A percentile compares a stretch with the other conserved stretches of the same genome.
Evolutionary conservation across 2,797 vertebrate species (phyloP).

Genomic region (Hydrocynus forskahlii): DNA sequence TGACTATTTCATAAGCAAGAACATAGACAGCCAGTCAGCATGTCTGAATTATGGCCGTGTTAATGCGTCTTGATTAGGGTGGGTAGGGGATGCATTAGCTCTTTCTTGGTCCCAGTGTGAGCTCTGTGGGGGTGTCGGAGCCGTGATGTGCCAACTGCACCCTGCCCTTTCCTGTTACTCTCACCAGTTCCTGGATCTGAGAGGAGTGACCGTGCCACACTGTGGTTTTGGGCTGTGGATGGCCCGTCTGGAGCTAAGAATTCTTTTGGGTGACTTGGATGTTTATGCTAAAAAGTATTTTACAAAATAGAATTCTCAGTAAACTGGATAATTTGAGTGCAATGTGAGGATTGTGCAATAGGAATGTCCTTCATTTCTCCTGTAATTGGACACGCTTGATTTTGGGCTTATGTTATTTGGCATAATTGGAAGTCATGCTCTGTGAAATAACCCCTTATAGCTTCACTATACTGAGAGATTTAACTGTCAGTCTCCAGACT

Average conservation of each 20-base stretch:
- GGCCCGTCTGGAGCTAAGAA: conserved; percentile 53
- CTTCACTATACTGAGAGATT: not conserved
- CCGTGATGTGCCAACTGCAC: conserved; percentile 55
- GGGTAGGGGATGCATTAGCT: not conserved
- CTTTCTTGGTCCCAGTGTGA: conserved; percentile 24
- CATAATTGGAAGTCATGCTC: not conserved
- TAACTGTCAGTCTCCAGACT: not conserved
- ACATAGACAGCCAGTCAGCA: not conserved
- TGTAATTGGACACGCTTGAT: not conserved
- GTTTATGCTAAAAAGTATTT: conserved; percentile 40
- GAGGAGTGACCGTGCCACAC: conserved; percentile 53
- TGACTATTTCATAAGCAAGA: not conserved
- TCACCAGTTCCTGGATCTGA: conserved; percentile 60
- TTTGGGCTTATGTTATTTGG: not conserved
- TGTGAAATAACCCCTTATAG: not conserved
- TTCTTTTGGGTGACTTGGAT: conserved; percentile 49
- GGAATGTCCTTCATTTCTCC: not conserved
- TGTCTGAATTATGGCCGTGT: not conserved
- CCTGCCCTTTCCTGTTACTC: conserved; percentile 51
- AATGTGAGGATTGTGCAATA: not conserved
- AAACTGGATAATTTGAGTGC: not conserved
- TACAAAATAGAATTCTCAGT: not conserved
- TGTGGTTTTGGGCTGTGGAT: conserved; percentile 56
- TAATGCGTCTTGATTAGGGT: not conserved
- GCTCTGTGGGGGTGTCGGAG: conserved; percentile 35